Evolutionary conservation across 2,888 invertebrate species (phyloP).

Genomic region (Microdon myrmicae): DNA sequence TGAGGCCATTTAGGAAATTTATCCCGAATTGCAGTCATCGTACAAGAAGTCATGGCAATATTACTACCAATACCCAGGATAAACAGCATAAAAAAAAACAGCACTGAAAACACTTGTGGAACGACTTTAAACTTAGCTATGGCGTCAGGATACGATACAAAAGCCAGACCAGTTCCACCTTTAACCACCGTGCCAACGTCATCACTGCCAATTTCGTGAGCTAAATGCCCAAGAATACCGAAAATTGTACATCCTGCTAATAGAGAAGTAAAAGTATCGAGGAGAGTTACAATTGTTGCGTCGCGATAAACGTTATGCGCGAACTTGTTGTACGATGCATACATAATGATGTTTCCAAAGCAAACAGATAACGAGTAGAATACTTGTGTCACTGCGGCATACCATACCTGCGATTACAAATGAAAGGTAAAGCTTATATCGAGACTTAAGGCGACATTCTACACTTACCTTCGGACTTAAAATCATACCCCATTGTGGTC

Average conservation of each 20-base stretch:
- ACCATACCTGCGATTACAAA: slow-evolving; percentile 70
- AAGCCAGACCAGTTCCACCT: slow-evolving; percentile 70
- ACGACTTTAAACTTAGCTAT: slow-evolving; percentile 69
- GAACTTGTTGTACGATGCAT: slow-evolving; percentile 73
- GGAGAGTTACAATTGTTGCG: slow-evolving; percentile 69
- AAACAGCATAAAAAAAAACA: slow-evolving; percentile 71
- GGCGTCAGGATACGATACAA: slow-evolving; percentile 72
- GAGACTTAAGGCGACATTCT: not conserved
- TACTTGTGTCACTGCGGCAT: slow-evolving; percentile 73
- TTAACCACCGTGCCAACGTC: slow-evolving; percentile 69
- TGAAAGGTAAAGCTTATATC: not conserved
- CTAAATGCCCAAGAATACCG: slow-evolving; percentile 70
- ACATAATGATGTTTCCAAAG: slow-evolving; percentile 74
- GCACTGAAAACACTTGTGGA: slow-evolving; percentile 71
- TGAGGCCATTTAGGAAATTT: slow-evolving; percentile 66
- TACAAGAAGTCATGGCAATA: slow-evolving; percentile 67
- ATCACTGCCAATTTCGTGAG: slow-evolving; percentile 68
- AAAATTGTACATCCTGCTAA: slow-evolving; percentile 72
- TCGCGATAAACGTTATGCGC: slow-evolving; percentile 72
- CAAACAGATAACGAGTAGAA: slow-evolving; percentile 74
- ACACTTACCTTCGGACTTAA: slow-evolving; percentile 69
- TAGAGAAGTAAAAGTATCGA: slow-evolving; percentile 71
- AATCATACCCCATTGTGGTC: slow-evolving; percentile 74
- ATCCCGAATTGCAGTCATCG: slow-evolving; percentile 68
- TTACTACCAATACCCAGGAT: slow-evolving; percentile 70